Evolutionary conservation across 1,140 invertebrate species (phyloP), one percentile per base, ranked within the genome.

Genomic region (Drosophila serrata): DNA sequence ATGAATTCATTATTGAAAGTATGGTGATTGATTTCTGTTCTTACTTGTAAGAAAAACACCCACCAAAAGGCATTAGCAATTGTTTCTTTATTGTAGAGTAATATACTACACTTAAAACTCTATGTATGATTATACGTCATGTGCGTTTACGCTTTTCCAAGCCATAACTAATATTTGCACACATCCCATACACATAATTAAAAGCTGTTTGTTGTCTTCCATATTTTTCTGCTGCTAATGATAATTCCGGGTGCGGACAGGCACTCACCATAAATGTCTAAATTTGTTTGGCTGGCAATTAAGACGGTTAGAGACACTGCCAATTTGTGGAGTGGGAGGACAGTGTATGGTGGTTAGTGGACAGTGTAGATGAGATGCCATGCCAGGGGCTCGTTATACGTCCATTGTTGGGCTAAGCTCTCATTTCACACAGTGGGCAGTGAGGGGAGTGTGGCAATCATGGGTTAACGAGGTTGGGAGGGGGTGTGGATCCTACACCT

Each of bases 321-420:
- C 80, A 82, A 58, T 82, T 78, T 77, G 64, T 22, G 51, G 35
- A 53, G 58, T 13, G 48, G 48, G 48, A 19, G 22, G 65, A 24
- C 22, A 37, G 51, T 37, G 33, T 22, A 24, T n/a, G 13, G 51
- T 13, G 22, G 65, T 11, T 33, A 51, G 48, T 31, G 27, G 27
- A 51, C 22, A 22, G 31, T 31, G 13, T 37, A 65, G 37, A 67
- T 40, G 51, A 53, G 84, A 49, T 49, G 46, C 27, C 51, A 81
- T 88, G 84, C 76, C 77, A 64, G 57, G n/a, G 40, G 64, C 84
- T 88, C 84, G 85, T 88, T 88, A 88, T 74, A 42, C 35, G 46
- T 60, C 61, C 42, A 86, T 86, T 86, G 78, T 81, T 61, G 55
- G 42, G 40, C 74, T 56, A 53, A 48, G 45, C 56, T 40, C 17